These are phyloP conservation scores for Dipodomys merriami DNA, from an alignment of 2,113 vertebrate species.

Conservation along the genomic window DNA sequence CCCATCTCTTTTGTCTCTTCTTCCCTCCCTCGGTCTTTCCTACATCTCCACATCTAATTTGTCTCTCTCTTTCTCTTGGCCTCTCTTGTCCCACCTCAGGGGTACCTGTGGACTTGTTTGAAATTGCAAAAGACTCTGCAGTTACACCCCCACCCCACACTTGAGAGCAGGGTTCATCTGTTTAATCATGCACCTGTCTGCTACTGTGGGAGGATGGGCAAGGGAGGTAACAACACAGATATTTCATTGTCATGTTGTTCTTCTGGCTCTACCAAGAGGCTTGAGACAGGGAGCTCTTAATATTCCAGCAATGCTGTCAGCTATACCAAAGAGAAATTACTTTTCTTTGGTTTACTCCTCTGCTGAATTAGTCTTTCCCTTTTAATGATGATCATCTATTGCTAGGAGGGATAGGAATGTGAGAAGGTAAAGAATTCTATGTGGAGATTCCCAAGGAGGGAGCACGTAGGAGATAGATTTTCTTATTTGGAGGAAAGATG, in stretches of 20 bases:
- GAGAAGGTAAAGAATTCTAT: conserved; percentile 15
- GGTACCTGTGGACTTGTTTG: background rate
- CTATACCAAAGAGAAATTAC: conserved; percentile 61
- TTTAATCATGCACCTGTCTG: conserved; percentile 20
- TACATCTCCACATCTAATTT: background rate
- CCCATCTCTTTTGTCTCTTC: background rate
- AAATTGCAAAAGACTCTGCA: conserved; percentile 5
- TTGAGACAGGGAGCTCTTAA: conserved; percentile 66
- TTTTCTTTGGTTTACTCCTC: conserved; percentile 23
- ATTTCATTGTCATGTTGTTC: background rate
- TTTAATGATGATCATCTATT: conserved; percentile 49
- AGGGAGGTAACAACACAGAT: conserved; percentile 48
- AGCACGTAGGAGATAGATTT: background rate
- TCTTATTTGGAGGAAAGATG: conserved; percentile 19
- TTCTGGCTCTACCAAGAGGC: conserved; percentile 53
- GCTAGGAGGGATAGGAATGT: background rate
- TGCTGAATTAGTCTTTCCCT: conserved; percentile 57
- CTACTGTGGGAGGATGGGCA: conserved; percentile 3
- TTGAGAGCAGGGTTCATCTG: conserved; percentile 42
- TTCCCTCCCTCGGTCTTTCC: background rate
- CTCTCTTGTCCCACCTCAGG: background rate
- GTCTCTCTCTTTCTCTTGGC: background rate
- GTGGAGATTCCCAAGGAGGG: conserved; percentile 1
- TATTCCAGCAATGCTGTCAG: conserved; percentile 48
- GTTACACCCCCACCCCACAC: background rate